Evolutionary conservation across 2,888 invertebrate species (phyloP).

Genomic region (Agonopterix heracliana): DNA sequence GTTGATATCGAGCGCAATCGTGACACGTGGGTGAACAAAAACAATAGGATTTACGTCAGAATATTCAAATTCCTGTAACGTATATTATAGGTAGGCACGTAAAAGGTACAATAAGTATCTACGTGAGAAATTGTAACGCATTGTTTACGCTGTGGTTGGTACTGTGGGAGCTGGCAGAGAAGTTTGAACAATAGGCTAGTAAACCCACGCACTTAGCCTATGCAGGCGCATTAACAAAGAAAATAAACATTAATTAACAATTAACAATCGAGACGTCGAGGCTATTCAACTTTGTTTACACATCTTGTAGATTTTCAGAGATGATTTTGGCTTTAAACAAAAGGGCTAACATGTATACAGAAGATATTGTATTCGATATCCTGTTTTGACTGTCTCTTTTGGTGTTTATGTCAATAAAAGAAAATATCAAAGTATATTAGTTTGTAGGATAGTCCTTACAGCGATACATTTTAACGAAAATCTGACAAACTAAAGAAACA

Average conservation of each 20-base stretch:
- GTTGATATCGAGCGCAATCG: constrained; percentile 19
- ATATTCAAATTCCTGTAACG: constrained; percentile 32
- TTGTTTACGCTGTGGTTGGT: constrained; percentile 27
- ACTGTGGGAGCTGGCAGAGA: constrained; percentile 28
- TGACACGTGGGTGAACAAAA: constrained; percentile 38
- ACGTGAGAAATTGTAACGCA: constrained; percentile 53
- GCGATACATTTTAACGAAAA: too few species aligned
- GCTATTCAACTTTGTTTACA: constrained; percentile 5
- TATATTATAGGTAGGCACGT: constrained; percentile 11
- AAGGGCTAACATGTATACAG: too few species aligned
- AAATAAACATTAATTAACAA: constrained; percentile 18
- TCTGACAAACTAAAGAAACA: too few species aligned
- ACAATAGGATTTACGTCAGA: constrained; percentile 40
- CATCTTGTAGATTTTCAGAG: not conserved
- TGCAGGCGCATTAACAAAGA: constrained; percentile 13
- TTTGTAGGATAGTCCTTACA: too few species aligned
- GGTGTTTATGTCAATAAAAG: too few species aligned
- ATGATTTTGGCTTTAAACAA: not conserved
- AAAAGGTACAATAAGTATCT: constrained; percentile 11
- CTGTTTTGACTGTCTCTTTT: too few species aligned
- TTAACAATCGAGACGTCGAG: constrained; percentile 9
- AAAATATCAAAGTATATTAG: too few species aligned
- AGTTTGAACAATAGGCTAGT: constrained; percentile 15
- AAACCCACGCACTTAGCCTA: constrained; percentile 11
- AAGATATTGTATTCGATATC: too few species aligned